Evolutionary conservation across 2,113 vertebrate species (phyloP).

Genomic region (Enhydra lutris): DNA sequence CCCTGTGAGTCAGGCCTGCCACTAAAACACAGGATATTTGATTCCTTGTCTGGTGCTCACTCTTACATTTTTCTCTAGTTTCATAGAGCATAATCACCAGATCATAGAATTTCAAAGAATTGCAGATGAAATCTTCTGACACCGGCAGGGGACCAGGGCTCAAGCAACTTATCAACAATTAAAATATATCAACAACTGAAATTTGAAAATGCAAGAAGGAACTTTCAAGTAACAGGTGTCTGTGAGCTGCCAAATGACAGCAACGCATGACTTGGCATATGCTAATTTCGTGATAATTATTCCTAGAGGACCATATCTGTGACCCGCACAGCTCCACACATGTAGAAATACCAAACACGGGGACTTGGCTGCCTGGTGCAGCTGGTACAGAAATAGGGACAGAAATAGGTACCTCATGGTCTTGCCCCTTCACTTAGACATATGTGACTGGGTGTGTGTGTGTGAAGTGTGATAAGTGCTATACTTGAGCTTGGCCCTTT

Average conservation of each 20-base stretch:
- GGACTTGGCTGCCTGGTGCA: not conserved
- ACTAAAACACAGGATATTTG: not conserved
- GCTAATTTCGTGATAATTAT: not conserved
- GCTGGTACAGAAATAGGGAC: not conserved
- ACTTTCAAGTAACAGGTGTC: not conserved
- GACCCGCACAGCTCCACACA: accelerated
- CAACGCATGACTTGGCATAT: not conserved
- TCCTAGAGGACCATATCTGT: accelerated
- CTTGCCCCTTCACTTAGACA: not conserved
- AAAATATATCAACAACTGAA: not conserved
- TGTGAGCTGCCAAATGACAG: not conserved
- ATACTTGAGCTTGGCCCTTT: not conserved
- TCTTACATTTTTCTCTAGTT: not conserved
- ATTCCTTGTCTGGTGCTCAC: not conserved
- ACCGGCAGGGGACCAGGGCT: not conserved
- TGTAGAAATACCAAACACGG: not conserved
- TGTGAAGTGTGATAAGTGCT: not conserved
- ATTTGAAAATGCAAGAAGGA: not conserved
- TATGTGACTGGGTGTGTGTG: not conserved
- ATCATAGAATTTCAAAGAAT: not conserved
- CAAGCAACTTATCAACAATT: not conserved
- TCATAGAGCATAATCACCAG: not conserved
- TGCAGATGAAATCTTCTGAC: not conserved
- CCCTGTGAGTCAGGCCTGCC: not conserved
- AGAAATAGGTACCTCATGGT: not conserved